Conservation (phyloP, 1,140 invertebrate genomes). For the Trachymyrmex septentrionalis region DNA sequence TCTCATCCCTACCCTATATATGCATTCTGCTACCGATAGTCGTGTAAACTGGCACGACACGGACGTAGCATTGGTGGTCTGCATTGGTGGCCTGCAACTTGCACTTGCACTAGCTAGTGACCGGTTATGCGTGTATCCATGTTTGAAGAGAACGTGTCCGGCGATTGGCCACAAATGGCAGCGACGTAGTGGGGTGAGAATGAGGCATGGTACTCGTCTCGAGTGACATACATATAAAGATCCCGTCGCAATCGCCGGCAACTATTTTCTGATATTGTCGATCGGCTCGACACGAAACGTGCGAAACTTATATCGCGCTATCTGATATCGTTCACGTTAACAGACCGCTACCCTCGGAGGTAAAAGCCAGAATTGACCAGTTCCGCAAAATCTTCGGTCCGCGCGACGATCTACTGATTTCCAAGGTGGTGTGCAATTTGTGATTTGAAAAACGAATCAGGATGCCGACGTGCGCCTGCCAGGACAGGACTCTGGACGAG, state of each 20-base stretch:
- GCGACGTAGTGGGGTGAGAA: constrained; percentile 65
- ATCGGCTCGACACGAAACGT: neutral
- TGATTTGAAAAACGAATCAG: neutral
- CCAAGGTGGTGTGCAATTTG: neutral
- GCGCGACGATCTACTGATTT: no score
- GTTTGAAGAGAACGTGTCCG: neutral
- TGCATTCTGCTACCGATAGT: neutral
- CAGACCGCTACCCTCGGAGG: neutral
- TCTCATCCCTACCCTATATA: neutral
- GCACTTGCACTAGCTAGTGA: neutral
- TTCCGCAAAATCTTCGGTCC: neutral
- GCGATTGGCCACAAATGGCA: constrained; percentile 12
- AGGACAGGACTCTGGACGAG: constrained; percentile 38
- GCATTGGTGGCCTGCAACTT: neutral
- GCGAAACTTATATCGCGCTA: neutral
- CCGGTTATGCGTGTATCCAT: constrained; percentile 5
- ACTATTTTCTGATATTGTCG: constrained; percentile 57
- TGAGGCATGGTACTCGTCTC: neutral
- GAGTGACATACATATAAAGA: constrained; percentile 61
- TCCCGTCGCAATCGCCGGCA: constrained; percentile 13
- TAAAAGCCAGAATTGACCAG: neutral
- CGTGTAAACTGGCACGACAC: neutral
- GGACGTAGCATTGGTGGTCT: no score
- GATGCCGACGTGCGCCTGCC: constrained; percentile 72
- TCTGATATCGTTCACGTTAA: neutral